Conservation (phyloP, 2,113 vertebrate genomes). For the Apteryx mantelli region DNA sequence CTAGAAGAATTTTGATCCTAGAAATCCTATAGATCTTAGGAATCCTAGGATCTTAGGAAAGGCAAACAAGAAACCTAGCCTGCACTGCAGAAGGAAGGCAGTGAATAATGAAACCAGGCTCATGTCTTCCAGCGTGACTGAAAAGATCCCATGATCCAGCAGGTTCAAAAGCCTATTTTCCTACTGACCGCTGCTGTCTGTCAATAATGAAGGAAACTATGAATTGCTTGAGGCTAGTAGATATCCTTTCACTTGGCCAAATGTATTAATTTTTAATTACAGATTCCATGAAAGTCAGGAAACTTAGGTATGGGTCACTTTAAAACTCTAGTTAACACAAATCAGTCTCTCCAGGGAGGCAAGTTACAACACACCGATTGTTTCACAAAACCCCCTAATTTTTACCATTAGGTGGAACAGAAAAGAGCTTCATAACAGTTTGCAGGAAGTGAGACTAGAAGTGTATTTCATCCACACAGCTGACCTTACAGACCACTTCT, state of each 20-base stretch:
- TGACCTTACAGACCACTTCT: slow-evolving; percentile 2
- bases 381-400: not conserved
- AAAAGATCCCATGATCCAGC: slow-evolving; percentile 74
- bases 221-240: slow-evolving; percentile 36
- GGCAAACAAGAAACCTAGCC: not conserved
- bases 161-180: slow-evolving; percentile 66
- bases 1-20: not conserved
- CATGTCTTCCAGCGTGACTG: not conserved
- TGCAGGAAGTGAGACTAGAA: not conserved
- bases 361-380: not conserved
- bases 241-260: not conserved
- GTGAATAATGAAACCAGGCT: not conserved
- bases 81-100: not conserved
- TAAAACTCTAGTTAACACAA: not conserved
- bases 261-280: slow-evolving; percentile 3
- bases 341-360: slow-evolving; percentile 28
- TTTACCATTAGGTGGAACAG: slow-evolving; percentile 16
- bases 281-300: slow-evolving; percentile 15
- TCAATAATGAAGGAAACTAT: slow-evolving; percentile 40
- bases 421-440: not conserved
- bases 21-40: not conserved
- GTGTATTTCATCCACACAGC: not conserved
- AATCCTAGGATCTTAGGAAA: not conserved
- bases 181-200: slow-evolving; percentile 74
- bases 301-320: not conserved